Evolutionary conservation across 1,140 invertebrate genomes (phyloP).

Genomic region (Drosophila carrolli): DNA sequence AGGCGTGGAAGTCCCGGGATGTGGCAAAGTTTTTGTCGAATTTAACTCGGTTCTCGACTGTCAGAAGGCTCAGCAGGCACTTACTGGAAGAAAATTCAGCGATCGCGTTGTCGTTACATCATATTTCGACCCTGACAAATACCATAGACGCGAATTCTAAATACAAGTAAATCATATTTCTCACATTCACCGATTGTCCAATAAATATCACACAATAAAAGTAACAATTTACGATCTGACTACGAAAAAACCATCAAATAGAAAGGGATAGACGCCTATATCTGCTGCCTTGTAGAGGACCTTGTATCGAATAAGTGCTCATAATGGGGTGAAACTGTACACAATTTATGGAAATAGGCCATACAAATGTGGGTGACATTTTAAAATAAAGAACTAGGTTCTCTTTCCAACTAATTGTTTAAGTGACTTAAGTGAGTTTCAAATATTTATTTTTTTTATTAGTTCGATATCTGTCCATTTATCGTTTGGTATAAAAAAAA

Average conservation of each 20-base stretch:
- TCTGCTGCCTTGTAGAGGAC: not conserved
- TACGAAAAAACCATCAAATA: conserved; percentile 1
- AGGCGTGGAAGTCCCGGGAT: conserved; percentile 98
- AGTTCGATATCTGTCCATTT: no score
- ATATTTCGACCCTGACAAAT: conserved; percentile 99
- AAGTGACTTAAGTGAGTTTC: no score
- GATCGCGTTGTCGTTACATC: conserved; percentile 99
- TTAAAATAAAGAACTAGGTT: no score
- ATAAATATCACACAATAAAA: conserved; percentile 67
- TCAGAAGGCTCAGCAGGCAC: conserved; percentile 98
- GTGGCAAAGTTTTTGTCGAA: conserved; percentile 99
- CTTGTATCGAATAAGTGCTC: not conserved
- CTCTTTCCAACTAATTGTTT: no score
- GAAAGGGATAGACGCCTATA: conserved; percentile 1
- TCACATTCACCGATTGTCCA: conserved; percentile 74
- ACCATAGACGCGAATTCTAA: conserved; percentile 99
- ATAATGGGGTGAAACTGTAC: not conserved
- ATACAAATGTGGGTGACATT: no score
- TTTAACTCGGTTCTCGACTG: conserved; percentile 98
- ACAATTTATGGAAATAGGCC: not conserved
- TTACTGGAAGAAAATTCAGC: conserved; percentile 99
- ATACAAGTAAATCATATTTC: conserved; percentile 64
- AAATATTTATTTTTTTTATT: no score
- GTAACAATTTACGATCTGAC: conserved; percentile 23
- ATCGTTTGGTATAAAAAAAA: no score